phyloP scores from a whole-genome alignment of 2,113 vertebrate species.

The Salvelinus alpinus region DNA sequence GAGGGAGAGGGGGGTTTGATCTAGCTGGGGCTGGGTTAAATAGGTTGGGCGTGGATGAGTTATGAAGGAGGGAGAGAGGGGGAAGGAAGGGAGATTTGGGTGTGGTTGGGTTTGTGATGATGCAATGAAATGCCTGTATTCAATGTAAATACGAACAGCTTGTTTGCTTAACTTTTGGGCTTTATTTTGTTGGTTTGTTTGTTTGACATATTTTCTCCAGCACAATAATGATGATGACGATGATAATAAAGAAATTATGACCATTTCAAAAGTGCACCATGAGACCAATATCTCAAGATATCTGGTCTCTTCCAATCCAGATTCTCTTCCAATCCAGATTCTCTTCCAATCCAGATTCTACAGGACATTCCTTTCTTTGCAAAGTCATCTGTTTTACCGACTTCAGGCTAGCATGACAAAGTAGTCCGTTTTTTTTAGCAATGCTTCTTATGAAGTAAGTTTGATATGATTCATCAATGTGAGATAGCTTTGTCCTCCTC shows the following conservation, averaged over 20 bases:
- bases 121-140: slow-evolving; percentile 84
- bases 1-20: neutral
- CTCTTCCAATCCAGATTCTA: slow-evolving; percentile 20
- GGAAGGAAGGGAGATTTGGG: slow-evolving; percentile 55
- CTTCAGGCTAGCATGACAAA: slow-evolving; percentile 73
- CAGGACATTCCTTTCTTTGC: slow-evolving; percentile 10
- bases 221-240: slow-evolving; percentile 39
- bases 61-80: slow-evolving; percentile 33
- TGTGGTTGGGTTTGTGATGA: slow-evolving; percentile 25
- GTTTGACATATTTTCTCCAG: slow-evolving; percentile 58
- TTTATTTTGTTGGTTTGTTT: slow-evolving; percentile 76
- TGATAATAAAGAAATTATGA: slow-evolving; percentile 16
- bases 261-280: slow-evolving; percentile 10
- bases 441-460: slow-evolving; percentile 62
- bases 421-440: slow-evolving; percentile 63
- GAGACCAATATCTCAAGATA: slow-evolving; percentile 5
- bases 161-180: slow-evolving; percentile 75
- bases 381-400: slow-evolving; percentile 45
- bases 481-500: slow-evolving; percentile 24
- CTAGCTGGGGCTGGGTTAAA: slow-evolving; percentile 5
- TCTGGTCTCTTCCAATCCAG: slow-evolving; percentile 27
- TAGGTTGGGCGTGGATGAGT: slow-evolving; percentile 27
- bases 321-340: slow-evolving; percentile 19
- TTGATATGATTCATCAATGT: slow-evolving; percentile 14
- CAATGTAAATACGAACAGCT: slow-evolving; percentile 90